phyloP scores from a whole-genome alignment of 2,797 vertebrate genomes.

The Glossophaga mutica region DNA sequence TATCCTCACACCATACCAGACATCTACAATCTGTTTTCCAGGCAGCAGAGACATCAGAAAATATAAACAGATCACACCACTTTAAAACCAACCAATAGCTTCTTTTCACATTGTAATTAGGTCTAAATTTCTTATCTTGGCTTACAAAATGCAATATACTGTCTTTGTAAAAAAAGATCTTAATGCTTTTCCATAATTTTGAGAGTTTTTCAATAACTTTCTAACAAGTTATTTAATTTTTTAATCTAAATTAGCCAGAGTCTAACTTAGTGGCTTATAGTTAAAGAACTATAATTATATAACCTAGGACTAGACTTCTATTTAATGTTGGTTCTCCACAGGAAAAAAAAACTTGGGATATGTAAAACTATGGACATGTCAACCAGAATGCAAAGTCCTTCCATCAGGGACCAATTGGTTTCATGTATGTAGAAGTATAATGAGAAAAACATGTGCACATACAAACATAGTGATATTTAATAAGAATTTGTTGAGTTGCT shows the following conservation, averaged over 20 bases:
- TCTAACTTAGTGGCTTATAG: conserved; percentile 39
- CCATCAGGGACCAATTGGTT: conserved; percentile 23
- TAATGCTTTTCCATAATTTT: conserved; percentile 15
- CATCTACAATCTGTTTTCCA: background rate
- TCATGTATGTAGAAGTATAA: conserved; percentile 4
- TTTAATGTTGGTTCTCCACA: conserved; percentile 57
- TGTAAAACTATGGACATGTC: conserved; percentile 47
- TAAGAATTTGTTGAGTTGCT: conserved; percentile 39
- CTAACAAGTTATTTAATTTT: background rate
- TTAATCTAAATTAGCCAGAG: background rate
- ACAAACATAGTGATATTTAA: conserved; percentile 27
- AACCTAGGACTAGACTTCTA: background rate
- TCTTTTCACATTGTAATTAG: conserved; percentile 15
- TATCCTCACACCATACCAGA: background rate
- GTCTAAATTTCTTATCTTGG: background rate
- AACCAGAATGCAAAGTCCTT: conserved; percentile 53
- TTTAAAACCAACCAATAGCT: background rate
- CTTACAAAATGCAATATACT: background rate
- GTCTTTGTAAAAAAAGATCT: background rate
- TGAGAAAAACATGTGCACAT: background rate
- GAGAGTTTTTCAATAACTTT: background rate
- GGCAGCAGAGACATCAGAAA: background rate
- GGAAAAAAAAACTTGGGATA: conserved; percentile 55
- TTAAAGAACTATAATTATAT: conserved; percentile 37
- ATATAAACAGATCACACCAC: background rate